These are phyloP conservation scores for Patella vulgata DNA, from an alignment of 1,140 invertebrate genomes.

Conservation along the genomic window DNA sequence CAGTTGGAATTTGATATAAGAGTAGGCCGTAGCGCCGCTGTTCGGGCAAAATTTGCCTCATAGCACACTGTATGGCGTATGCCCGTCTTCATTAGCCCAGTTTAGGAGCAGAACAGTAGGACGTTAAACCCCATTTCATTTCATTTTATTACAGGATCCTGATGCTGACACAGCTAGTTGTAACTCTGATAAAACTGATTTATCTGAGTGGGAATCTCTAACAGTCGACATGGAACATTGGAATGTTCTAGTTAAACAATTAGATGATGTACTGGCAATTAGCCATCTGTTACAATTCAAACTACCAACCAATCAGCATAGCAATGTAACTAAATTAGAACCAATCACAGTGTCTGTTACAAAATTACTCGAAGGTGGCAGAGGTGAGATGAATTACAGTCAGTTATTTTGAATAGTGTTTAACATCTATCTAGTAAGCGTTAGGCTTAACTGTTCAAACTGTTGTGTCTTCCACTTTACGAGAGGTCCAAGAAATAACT, in stretches of 20 bases:
- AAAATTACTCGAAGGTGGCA: constrained; percentile 78
- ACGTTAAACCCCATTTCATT: no score
- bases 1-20: no score
- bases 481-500: no score
- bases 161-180: constrained; percentile 54
- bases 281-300: constrained; percentile 67
- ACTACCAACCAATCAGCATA: constrained; percentile 11
- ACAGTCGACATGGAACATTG: constrained; percentile 86
- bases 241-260: constrained; percentile 84
- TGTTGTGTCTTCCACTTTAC: no score
- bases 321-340: constrained; percentile 13
- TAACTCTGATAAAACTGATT: constrained; percentile 40
- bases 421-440: not conserved
- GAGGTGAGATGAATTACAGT: constrained; percentile 69
- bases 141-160: constrained; percentile 46
- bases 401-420: no score
- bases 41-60: no score
- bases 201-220: constrained; percentile 82
- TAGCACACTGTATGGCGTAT: no score
- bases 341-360: constrained; percentile 52
- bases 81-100: no score
- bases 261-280: constrained; percentile 87
- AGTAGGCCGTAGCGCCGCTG: no score
- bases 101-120: no score
- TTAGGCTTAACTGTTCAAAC: no score